Evolutionary conservation across 2,888 invertebrate species (phyloP).

Genomic region (Meliscaeva auricollis): DNA sequence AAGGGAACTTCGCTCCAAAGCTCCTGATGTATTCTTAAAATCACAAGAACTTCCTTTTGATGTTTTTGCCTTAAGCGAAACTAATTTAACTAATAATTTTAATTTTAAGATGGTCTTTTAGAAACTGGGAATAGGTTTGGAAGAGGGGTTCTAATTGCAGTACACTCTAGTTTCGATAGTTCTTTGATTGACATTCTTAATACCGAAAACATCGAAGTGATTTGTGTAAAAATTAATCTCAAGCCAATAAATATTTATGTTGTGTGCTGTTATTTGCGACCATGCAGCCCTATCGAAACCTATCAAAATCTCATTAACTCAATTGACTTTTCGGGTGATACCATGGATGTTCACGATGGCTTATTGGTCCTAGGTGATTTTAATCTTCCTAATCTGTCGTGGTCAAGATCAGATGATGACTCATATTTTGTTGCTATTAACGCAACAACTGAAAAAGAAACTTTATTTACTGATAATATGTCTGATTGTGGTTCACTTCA

Average conservation of each 20-base stretch:
- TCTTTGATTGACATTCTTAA: too few relatives aligned
- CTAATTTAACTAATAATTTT: background rate
- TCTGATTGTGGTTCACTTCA: background rate
- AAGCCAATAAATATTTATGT: background rate
- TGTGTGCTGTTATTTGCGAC: background rate
- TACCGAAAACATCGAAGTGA: too few relatives aligned
- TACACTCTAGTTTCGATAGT: too few relatives aligned
- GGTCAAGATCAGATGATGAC: background rate
- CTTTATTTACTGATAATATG: background rate
- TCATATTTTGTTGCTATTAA: background rate
- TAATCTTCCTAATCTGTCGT: background rate
- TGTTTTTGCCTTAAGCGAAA: background rate
- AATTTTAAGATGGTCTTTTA: background rate
- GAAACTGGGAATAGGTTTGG: background rate
- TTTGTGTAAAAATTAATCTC: background rate
- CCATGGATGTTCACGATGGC: background rate
- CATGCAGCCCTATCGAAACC: background rate
- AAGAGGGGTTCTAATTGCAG: too few relatives aligned
- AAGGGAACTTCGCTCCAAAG: conserved; percentile 1
- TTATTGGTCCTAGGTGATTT: background rate
- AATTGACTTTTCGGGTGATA: background rate
- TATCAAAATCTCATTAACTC: background rate
- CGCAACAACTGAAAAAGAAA: background rate
- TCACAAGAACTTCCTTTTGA: conserved; percentile 9
- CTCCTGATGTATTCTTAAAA: background rate